Evolutionary conservation across 2,113 vertebrate genomes (phyloP), one percentile per base, ranked within the genome.

Genomic region (Arothron firmamentum): DNA sequence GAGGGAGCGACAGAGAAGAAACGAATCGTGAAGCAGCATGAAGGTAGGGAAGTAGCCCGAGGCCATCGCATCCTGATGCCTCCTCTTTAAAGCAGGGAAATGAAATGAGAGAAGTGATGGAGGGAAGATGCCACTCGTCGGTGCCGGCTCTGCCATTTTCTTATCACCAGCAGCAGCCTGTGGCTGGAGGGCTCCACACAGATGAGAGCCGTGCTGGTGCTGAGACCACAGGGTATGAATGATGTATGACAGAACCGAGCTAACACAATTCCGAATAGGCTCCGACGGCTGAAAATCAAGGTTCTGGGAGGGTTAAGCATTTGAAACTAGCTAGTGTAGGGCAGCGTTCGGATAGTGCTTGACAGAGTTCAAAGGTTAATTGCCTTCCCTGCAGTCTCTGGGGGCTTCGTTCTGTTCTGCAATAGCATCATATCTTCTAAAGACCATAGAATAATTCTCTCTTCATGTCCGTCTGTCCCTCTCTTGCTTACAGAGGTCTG

Each of bases 141-240:
- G 67, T 57, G 58, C 41, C 3, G 19, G 70, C 75, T 64, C 68
- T 15, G 28, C 65, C 79, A 65, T 71, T 72, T 77, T 68, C 84
- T 88, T 87, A 89, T 89, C 86, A 76, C 71, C 74, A 68, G 77
- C 69, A 76, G 71, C 88, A 84, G 82, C 75, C 74, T 61, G 59
- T 85, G 79, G 79, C 84, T 68, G 59, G 31, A 81, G 88, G 82
- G 77, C 55, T 59, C 42, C 59, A 66, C 64, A 70, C 74, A 67
- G 71, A 87, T 71, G 70, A 77, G 72, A 72, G 74, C 65, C 18
- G 70, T 31, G 73, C 75, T 59, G 76, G 65, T 60, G 68, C 45
- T 34, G 47, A 61, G 67, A 71, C 83, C 62, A 70, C 49, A 62
- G 59, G 74, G 38, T 75, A 78, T 84, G 78, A 87, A 85, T 84